Base-by-base conservation (phyloP, 2,797 vertebrate genomes). In the Chelidonichthys spinosus region DNA sequence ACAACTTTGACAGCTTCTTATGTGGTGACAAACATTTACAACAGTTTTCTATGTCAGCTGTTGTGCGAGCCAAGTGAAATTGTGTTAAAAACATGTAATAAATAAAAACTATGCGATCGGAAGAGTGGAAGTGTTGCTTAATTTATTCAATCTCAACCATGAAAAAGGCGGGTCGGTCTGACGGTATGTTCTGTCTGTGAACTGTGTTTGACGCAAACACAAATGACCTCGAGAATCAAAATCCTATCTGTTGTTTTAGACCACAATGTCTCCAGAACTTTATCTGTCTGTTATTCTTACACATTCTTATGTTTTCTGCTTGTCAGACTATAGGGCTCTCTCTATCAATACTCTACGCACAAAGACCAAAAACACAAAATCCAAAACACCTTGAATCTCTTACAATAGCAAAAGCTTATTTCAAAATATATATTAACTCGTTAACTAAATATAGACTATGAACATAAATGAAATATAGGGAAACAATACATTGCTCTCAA, bases 211-310 rank as follows among this genome's bases (percentile, higher is more conserved):
- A 40, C 35, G 11, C 18, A 75, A 72, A 65, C 54, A 54, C 25
- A 77, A 67, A 52, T 63, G 69, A 71, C 72, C 47, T 76, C 11
- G 0, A 61, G 18, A 18, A 14, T n/a, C 25, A 55, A 54, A 25
- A 32, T 32, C 25, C 6, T 60, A 81, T 85, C 71, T 78, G 61
- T 46, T 90, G 74, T 89, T 90, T 77, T 59, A 62, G 43, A 79
- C 25, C 2, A 56, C 11, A 49, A 17, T 9, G 36, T 62, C 50
- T n/a, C 18, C 55, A 7, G 58, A 11, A 10, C 11, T 5, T 10
- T 47, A 14, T 74, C 43, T 11, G 43, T 66, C 64, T 63, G 44
- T 32, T 10, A 17, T 14, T 15, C 56, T 25, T 52, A 49, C 67
- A 61, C n/a, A 18, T 47, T 55, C n/a, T 33, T 25, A 44, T 25